These are phyloP conservation scores for Melieria omissa DNA, from an alignment of 2,888 invertebrate genomes.

Conservation along the genomic window DNA sequence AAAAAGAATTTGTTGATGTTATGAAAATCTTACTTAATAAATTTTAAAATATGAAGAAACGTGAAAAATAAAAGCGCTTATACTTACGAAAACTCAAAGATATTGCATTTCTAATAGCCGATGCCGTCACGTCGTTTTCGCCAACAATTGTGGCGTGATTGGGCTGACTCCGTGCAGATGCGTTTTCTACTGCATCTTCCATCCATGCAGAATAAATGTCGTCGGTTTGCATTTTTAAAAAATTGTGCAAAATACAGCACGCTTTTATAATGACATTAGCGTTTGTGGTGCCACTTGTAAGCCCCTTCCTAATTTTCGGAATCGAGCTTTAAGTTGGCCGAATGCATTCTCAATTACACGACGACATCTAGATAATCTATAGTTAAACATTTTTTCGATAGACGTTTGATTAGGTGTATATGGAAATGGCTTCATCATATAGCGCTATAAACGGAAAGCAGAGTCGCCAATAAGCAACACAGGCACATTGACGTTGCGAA, in stretches of 20 bases:
- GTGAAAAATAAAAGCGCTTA: too few species aligned
- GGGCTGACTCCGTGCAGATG: slow-evolving; percentile 30
- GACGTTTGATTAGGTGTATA: slow-evolving; percentile 24
- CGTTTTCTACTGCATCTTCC: slow-evolving; percentile 21
- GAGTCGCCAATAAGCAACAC: slow-evolving; percentile 42
- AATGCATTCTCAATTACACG: slow-evolving; percentile 36
- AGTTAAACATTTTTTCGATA: slow-evolving; percentile 31
- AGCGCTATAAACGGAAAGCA: slow-evolving; percentile 35
- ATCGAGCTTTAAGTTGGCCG: slow-evolving; percentile 39
- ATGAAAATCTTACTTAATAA: too few species aligned
- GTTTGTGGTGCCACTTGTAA: slow-evolving; percentile 37
- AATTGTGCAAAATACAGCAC: slow-evolving; percentile 35
- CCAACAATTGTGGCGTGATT: slow-evolving; percentile 32
- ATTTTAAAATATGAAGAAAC: too few species aligned
- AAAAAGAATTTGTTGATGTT: too few species aligned
- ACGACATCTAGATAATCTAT: slow-evolving; percentile 31
- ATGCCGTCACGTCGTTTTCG: slow-evolving; percentile 33
- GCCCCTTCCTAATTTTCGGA: slow-evolving; percentile 38
- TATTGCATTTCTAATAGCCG: slow-evolving; percentile 30
- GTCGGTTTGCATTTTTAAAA: slow-evolving; percentile 34
- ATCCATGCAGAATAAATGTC: slow-evolving; percentile 21
- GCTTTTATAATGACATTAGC: slow-evolving; percentile 29
- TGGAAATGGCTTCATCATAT: slow-evolving; percentile 41
- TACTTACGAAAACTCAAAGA: too few species aligned
- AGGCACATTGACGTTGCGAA: slow-evolving; percentile 35